Evolutionary conservation across 2,113 vertebrate genomes (phyloP).

Genomic region (Speoplatyrhinus poulsoni): DNA sequence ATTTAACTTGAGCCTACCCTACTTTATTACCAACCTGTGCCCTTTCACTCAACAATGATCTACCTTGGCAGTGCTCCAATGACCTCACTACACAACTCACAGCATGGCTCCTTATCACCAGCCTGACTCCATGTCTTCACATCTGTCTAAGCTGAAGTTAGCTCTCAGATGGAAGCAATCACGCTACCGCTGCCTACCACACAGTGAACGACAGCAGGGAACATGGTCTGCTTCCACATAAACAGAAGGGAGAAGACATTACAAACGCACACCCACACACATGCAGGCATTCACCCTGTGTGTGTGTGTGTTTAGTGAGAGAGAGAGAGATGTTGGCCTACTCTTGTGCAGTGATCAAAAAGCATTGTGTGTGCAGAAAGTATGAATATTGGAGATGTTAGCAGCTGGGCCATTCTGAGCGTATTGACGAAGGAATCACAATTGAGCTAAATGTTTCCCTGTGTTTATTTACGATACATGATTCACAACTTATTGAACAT

Average conservation of each 20-base stretch:
- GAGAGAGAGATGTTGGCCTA: background rate
- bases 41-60: background rate
- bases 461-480: background rate
- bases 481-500: no score
- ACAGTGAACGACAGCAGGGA: background rate
- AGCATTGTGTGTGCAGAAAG: background rate
- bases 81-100: constrained; percentile 16
- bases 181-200: constrained; percentile 30
- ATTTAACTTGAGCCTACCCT: background rate
- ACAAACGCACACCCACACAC: background rate
- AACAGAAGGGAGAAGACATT: background rate
- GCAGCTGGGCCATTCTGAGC: background rate
- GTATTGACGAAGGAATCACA: background rate
- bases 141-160: constrained; percentile 18
- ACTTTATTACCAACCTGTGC: background rate
- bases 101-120: background rate
- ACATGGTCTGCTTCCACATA: constrained; percentile 22
- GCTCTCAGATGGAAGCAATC: constrained; percentile 59
- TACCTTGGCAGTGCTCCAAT: background rate
- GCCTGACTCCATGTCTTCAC: constrained; percentile 8
- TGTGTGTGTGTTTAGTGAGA: background rate
- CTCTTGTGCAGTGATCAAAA: no score
- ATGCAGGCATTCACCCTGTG: no score
- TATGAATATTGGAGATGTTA: no score
- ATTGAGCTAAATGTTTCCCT: background rate